Evolutionary conservation across 2,113 vertebrate genomes (phyloP).

Genomic region (Tenrec ecaudatus): DNA sequence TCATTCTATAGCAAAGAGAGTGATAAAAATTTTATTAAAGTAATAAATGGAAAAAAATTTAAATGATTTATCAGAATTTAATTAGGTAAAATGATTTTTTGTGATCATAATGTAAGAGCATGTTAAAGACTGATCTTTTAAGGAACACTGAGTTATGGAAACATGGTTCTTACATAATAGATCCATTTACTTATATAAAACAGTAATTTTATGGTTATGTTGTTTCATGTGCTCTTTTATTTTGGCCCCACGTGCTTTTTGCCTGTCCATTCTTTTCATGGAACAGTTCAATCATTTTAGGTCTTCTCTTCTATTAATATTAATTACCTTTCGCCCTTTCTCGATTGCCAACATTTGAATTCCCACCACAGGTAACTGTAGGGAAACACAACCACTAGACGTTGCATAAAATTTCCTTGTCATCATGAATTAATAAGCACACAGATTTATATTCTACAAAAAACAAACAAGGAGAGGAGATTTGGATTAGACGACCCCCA

Average conservation of each 20-base stretch:
- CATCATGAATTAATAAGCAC: slow-evolving; percentile 70
- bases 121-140: slow-evolving; percentile 21
- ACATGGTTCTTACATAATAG: slow-evolving; percentile 71
- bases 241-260: not conserved
- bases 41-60: slow-evolving; percentile 74
- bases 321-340: not conserved
- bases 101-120: slow-evolving; percentile 66
- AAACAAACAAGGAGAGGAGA: slow-evolving; percentile 61
- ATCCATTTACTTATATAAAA: slow-evolving; percentile 57
- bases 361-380: not conserved
- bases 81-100: slow-evolving; percentile 71
- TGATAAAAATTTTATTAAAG: slow-evolving; percentile 76
- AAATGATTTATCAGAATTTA: slow-evolving; percentile 73
- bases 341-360: not conserved
- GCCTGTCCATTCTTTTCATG: slow-evolving; percentile 46
- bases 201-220: slow-evolving; percentile 39
- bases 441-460: slow-evolving; percentile 71
- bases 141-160: slow-evolving; percentile 65
- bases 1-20: slow-evolving; percentile 54
- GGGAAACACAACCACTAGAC: not conserved
- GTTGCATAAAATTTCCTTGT: slow-evolving; percentile 31
- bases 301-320: not conserved
- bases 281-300: not conserved
- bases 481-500: slow-evolving; percentile 68
- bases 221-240: not conserved